Evolutionary conservation across 1,140 invertebrate genomes (phyloP), one percentile per base, ranked within the genome.

Genomic region (Lysiphlebus fabarum): DNA sequence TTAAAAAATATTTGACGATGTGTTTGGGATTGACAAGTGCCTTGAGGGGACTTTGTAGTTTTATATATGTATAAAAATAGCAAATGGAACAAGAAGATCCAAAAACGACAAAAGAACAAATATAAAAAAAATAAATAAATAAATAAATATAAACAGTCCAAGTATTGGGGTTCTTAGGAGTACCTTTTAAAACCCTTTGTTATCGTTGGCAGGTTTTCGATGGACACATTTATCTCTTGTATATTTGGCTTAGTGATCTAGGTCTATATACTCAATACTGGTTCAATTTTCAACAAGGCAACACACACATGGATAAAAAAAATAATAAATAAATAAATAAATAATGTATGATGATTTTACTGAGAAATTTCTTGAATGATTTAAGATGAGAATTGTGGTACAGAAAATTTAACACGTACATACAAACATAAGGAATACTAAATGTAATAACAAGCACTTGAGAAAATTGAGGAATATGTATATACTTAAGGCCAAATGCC

Each of bases 171-270:
- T 11, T 33, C 38, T 49, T 17, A 37, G 49, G 38, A 51, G 49
- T 65, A 66, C 62, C 68, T 72, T 72, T 72, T 69, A 70, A 71
- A 72, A 63, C 63, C 70, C 63, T 69, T 59, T 71, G 68, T 72
- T 72, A 70, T 72, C 68, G 59, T 69, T 69, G 60, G 56, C 62
- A 57, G 61, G 56, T 59, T 66, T 63, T 65, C 68, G 65, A 67
- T 70, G 68, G 68, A 69, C 65, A 69, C 65, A 71, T 69, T 70
- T 67, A 67, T 63, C 68, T 65, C 48, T 53, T 53, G 50, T 50
- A 41, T 70, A 65, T 68, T 70, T 68, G 66, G 69, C 69, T 72
- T 72, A 69, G 17, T 26, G 17, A 26, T 26, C 17, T 26, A 26
- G 17, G 17, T n/a, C n/a, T n/a, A n/a, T 26, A 7, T 4, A 9